These are phyloP conservation scores for Homarus americanus DNA, from an alignment of 1,140 invertebrate species.

Conservation along the genomic window DNA sequence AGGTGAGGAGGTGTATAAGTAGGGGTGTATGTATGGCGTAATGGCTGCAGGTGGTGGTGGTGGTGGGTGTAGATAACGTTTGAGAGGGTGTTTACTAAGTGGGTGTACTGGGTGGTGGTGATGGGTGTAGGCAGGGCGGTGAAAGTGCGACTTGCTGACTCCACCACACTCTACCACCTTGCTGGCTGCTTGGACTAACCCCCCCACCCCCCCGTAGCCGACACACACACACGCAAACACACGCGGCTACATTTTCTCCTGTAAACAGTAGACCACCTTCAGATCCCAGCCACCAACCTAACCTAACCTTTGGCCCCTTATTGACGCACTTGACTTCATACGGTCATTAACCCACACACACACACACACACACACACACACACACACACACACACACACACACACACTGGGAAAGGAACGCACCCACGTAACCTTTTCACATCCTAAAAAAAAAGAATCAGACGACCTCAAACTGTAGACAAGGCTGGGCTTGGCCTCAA, in stretches of 20 bases:
- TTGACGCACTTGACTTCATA: background rate
- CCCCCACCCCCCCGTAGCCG: background rate
- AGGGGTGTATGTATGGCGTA: background rate
- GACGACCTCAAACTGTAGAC: background rate
- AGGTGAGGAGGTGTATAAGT: background rate
- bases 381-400: background rate
- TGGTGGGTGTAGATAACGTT: background rate
- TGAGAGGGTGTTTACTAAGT: background rate
- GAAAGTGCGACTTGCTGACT: background rate
- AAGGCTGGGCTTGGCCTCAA: background rate
- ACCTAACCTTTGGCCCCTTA: too few species aligned
- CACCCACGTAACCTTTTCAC: background rate
- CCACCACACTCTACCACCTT: background rate
- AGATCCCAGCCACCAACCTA: too few species aligned
- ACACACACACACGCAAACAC: conserved; percentile 31
- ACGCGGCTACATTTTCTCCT: background rate
- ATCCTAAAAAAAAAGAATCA: background rate
- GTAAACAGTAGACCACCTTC: background rate
- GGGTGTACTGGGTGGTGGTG: background rate
- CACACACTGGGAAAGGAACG: background rate
- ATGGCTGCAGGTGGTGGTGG: background rate
- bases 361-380: conserved; percentile 1
- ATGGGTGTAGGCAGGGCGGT: conserved; percentile 9
- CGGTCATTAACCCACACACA: background rate
- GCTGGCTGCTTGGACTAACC: background rate